Percentiles rank a stretch among this genome's conserved stretches.
Conservation (phyloP, 2,797 vertebrate species). For the Erethizon dorsatum region DNA sequence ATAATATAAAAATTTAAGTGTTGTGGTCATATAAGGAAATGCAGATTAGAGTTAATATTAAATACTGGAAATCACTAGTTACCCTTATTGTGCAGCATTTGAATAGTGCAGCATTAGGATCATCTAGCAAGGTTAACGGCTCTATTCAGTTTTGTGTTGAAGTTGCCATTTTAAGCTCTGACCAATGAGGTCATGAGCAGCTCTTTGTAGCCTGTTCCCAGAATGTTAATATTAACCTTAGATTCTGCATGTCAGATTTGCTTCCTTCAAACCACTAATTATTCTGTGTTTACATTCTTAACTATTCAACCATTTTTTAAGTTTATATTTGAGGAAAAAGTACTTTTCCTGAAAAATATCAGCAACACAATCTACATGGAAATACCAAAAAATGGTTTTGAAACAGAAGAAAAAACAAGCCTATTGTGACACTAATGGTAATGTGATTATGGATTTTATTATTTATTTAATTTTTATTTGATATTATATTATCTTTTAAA, state of each 20-base stretch:
- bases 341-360: background rate
- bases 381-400: background rate
- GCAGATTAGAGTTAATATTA: background rate
- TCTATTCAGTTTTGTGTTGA: background rate
- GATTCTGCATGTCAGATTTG: background rate
- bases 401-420: background rate
- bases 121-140: background rate
- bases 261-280: background rate
- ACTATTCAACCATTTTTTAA: background rate
- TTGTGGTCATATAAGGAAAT: background rate
- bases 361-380: background rate
- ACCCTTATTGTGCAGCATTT: background rate
- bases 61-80: background rate
- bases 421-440: background rate
- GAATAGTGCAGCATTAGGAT: background rate
- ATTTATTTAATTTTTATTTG: constrained; percentile 44
- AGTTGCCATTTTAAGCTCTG: background rate
- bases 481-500: background rate
- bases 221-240: background rate
- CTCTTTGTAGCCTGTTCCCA: background rate
- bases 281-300: background rate
- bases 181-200: background rate
- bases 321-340: background rate
- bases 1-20: background rate
- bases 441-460: background rate